Percentiles rank a stretch among this genome's conserved stretches.
Evolutionary conservation across 2,888 invertebrate genomes (phyloP).

Genomic region (Hartigia nigra): DNA sequence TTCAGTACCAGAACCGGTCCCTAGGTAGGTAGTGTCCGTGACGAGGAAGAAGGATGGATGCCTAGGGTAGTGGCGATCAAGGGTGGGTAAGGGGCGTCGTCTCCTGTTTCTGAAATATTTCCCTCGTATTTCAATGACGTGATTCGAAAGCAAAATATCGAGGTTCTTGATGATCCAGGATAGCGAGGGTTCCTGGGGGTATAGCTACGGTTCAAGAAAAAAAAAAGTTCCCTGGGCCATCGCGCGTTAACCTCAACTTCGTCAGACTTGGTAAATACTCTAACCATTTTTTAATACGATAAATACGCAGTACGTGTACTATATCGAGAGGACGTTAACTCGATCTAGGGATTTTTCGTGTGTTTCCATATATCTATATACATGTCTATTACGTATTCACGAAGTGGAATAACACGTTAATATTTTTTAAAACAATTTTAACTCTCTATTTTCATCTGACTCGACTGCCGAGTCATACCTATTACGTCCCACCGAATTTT

Average conservation of each 20-base stretch:
- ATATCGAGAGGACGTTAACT: neutral
- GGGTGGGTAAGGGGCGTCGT: neutral
- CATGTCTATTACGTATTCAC: constrained; percentile 30
- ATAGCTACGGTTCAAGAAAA: neutral
- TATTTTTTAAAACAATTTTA: constrained; percentile 11
- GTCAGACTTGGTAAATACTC: constrained; percentile 26
- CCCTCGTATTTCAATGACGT: constrained; percentile 26
- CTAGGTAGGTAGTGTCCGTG: neutral
- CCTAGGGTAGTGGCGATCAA: neutral
- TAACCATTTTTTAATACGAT: constrained; percentile 8
- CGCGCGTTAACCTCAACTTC: constrained; percentile 1
- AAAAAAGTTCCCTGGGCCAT: constrained; percentile 20
- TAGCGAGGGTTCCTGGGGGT: neutral
- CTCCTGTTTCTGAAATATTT: constrained; percentile 24
- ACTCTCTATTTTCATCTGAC: constrained; percentile 8
- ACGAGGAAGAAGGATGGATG: neutral
- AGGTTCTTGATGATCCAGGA: constrained; percentile 15
- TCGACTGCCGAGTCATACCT: constrained; percentile 16
- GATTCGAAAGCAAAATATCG: constrained; percentile 24
- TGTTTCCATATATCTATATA: constrained; percentile 31
- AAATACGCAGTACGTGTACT: neutral
- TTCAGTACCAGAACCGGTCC: neutral
- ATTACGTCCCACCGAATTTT: neutral
- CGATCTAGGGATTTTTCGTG: constrained; percentile 25
- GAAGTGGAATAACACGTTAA: constrained; percentile 27